Conservation (phyloP, 2,113 vertebrate species). For the Calcarius ornatus region DNA sequence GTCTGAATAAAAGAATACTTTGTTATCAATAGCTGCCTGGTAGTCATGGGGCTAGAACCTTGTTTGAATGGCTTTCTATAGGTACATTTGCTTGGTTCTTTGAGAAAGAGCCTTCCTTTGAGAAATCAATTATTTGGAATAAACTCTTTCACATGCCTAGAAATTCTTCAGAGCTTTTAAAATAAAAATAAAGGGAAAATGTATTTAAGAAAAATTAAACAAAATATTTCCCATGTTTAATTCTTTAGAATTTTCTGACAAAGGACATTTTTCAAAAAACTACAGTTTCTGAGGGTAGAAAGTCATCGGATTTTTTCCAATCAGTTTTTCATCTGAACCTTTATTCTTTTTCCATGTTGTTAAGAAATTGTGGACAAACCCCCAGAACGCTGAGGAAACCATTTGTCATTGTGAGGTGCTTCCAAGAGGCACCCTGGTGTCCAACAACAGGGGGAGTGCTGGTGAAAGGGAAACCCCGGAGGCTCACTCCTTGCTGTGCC, state of each 20-base stretch:
- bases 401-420: accelerated
- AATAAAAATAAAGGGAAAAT: neutral
- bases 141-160: neutral
- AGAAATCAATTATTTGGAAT: neutral
- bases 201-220: no score
- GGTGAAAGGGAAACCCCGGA: neutral
- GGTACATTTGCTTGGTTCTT: neutral
- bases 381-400: neutral
- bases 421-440: neutral
- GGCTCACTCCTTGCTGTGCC: neutral
- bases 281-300: neutral
- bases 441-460: neutral
- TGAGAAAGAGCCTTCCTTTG: neutral
- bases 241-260: neutral
- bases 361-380: neutral
- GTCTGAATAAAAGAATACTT: neutral
- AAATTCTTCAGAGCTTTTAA: neutral
- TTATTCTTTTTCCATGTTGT: neutral
- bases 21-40: neutral
- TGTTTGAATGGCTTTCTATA: neutral
- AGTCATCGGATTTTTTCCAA: accelerated
- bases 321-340: neutral
- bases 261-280: neutral
- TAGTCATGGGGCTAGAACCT: neutral
- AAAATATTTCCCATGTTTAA: neutral